Evolutionary conservation across 2,888 invertebrate species (phyloP), one percentile per base, ranked within the genome.

Genomic region (Drosophila anceps): DNA sequence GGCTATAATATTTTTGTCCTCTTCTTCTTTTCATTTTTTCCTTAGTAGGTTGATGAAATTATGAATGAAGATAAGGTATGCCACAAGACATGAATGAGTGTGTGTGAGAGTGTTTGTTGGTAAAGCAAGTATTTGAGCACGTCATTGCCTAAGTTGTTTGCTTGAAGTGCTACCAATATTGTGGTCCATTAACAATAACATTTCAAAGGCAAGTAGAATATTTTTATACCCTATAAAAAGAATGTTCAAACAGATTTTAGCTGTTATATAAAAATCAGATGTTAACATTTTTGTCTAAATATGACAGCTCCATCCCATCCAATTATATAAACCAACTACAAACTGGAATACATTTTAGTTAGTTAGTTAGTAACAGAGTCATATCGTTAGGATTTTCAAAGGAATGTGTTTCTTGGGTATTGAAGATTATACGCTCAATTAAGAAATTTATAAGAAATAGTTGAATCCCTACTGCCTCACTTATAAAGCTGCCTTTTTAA

Each of bases 51-150:
- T 88, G 88, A 88, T 88, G 90, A 88, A 90, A 88, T 88, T 90
- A 88, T 88, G 90, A 88, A 88, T 88, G 90, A 78, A 81, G 88
- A 88, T 90, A 88, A 90, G 79, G 86, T 84, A 80, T 75, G 88
- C 74, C 79, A 69, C 58, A 46, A 37, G 55, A 46, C 69, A 61
- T 81, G 62, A 78, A 68, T 75, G 79, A 51, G 31, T 35, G 13
- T 24, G 66, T 48, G 48, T 18, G 44, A 57, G 46, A 35, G 60
- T 64, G 46, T 20, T 35, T 35, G 13, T 33, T 29, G 41, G 41
- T 18, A 41, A 55, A 20, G 39, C 31, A 50, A 50, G 48, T 44
- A 33, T 15, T 50, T 15, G 43, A 33, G 13, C 20, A 24, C 41
- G 24, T 15, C 20, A 37, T 63, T 48, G 18, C 31, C 31, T 13